Evolutionary conservation across 2,113 vertebrate species (phyloP).

Genomic region (Amphilophus citrinellus): DNA sequence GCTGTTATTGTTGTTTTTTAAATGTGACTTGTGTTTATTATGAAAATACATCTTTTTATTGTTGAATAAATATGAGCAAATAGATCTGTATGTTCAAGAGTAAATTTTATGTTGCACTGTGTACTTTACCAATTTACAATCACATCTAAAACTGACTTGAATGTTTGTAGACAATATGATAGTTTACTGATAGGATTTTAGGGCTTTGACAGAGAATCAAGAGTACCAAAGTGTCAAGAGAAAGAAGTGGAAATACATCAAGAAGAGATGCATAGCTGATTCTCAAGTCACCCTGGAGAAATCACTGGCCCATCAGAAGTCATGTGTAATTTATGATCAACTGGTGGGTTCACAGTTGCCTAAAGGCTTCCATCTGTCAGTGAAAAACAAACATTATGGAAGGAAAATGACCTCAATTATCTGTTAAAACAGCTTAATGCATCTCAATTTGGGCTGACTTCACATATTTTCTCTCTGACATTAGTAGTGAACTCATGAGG

Average conservation of each 20-base stretch:
- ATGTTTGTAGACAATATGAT: background rate
- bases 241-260: conserved; percentile 20
- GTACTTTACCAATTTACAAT: background rate
- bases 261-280: conserved; percentile 50
- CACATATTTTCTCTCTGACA: conserved; percentile 42
- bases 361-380: conserved; percentile 72
- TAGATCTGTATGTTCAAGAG: background rate
- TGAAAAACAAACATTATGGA: conserved; percentile 59
- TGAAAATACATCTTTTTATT: background rate
- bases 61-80: background rate
- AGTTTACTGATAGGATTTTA: background rate
- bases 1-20: conserved; percentile 6
- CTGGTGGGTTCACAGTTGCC: conserved; percentile 65
- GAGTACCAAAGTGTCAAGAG: conserved; percentile 2
- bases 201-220: background rate
- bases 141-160: background rate
- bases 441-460: conserved; percentile 61
- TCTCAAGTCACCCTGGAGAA: conserved; percentile 52
- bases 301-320: conserved; percentile 65
- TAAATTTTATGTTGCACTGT: background rate
- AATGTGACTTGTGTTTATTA: background rate
- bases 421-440: conserved; percentile 68
- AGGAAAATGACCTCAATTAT: conserved; percentile 68
- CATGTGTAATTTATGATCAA: conserved; percentile 77
- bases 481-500: conserved; percentile 39